Percentiles rank a stretch among this genome's conserved stretches.
Conservation (phyloP, 1,140 invertebrate genomes). For the Drosophila sp. region DNA sequence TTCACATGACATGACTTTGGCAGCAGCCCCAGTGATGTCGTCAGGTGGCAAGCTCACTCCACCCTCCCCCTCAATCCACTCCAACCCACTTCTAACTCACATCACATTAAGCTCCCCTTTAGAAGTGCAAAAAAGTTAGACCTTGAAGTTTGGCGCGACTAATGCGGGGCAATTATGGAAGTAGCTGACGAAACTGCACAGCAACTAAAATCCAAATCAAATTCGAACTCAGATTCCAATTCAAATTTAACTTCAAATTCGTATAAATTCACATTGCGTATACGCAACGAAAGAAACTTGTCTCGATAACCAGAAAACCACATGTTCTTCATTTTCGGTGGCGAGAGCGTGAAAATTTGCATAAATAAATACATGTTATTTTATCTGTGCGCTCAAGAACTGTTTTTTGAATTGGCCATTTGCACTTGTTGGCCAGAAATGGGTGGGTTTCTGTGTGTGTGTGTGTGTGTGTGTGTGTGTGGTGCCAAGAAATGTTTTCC, state of each 20-base stretch:
- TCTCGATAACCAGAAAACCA: slow-evolving; percentile 29
- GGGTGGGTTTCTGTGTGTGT: slow-evolving; percentile 6
- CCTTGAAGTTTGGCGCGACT: slow-evolving; percentile 52
- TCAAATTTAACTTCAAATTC: not conserved
- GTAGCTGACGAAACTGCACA: slow-evolving; percentile 17
- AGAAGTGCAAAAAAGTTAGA: slow-evolving; percentile 48
- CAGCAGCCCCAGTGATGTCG: slow-evolving; percentile 35
- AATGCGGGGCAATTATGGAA: slow-evolving; percentile 57
- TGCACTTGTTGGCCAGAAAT: slow-evolving; percentile 60
- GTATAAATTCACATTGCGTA: slow-evolving; percentile 45
- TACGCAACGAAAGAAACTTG: slow-evolving; percentile 42
- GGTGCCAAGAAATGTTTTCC: slow-evolving; percentile 68
- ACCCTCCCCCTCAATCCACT: too few species aligned
- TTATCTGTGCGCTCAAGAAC: slow-evolving; percentile 39
- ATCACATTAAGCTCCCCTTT: not conserved
- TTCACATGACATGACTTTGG: slow-evolving; percentile 74
- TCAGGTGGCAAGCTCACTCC: slow-evolving; percentile 20
- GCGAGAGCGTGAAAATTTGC: slow-evolving; percentile 60
- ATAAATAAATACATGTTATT: slow-evolving; percentile 73
- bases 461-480: slow-evolving; percentile 10
- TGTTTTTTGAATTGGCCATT: slow-evolving; percentile 53
- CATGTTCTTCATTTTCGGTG: slow-evolving; percentile 53
- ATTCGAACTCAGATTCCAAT: slow-evolving; percentile 1
- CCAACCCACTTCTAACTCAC: not conserved
- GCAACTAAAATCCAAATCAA: slow-evolving; percentile 7